These are phyloP conservation scores for Cardinalis cardinalis DNA, from an alignment of 2,113 vertebrate genomes.

Conservation along the genomic window DNA sequence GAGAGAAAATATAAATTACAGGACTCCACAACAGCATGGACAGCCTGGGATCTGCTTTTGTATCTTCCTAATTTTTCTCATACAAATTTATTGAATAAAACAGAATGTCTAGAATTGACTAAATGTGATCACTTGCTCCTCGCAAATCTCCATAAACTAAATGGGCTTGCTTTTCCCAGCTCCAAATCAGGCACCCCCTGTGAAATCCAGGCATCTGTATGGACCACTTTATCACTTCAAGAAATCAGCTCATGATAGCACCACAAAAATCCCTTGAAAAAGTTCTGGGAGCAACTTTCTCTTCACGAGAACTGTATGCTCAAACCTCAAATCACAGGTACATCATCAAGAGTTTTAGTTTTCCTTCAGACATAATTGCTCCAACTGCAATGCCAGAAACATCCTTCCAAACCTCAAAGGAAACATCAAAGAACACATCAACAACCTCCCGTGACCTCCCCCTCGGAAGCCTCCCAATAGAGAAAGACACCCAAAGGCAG, in stretches of 20 bases:
- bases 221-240: not conserved
- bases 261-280: not conserved
- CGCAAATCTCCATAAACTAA: not conserved
- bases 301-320: not conserved
- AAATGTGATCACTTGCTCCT: not conserved
- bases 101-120: not conserved
- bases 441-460: not conserved
- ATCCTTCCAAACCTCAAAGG: not conserved
- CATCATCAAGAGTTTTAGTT: not conserved
- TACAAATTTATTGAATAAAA: not conserved
- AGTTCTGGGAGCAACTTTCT: not conserved
- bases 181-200: not conserved
- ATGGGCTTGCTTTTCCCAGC: not conserved
- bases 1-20: not conserved
- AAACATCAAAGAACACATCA: not conserved
- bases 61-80: not conserved
- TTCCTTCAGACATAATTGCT: not conserved
- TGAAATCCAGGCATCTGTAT: not conserved
- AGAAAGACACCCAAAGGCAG: not conserved
- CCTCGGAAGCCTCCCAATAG: not conserved
- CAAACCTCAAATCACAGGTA: not conserved
- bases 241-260: not conserved
- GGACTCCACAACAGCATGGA: fast-evolving
- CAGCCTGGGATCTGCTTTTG: not conserved
- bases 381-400: not conserved